Conservation (phyloP, 2,888 invertebrate genomes). For the Busseola fusca region DNA sequence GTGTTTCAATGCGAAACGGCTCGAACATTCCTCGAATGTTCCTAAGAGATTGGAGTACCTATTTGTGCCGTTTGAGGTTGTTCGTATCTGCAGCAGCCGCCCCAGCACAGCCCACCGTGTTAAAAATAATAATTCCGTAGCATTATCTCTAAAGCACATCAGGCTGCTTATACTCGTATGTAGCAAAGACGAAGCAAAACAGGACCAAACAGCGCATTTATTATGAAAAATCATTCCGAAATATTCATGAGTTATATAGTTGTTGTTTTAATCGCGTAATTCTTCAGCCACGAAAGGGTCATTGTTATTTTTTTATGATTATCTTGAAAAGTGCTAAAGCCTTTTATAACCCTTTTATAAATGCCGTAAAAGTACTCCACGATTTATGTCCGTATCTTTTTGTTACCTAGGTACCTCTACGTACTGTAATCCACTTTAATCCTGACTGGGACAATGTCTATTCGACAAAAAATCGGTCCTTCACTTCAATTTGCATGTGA, state of each 20-base stretch:
- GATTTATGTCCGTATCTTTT: slow-evolving; percentile 73
- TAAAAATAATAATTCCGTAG: too few relatives aligned
- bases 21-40: too few relatives aligned
- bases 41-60: too few relatives aligned
- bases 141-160: background rate
- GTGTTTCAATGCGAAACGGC: too few relatives aligned
- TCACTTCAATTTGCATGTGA: slow-evolving; percentile 78
- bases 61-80: too few relatives aligned
- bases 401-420: slow-evolving; percentile 68
- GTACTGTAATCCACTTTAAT: slow-evolving; percentile 71
- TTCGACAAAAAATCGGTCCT: slow-evolving; percentile 78
- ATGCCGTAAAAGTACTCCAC: slow-evolving; percentile 67
- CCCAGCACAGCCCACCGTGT: too few relatives aligned
- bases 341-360: slow-evolving; percentile 69
- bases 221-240: slow-evolving; percentile 39
- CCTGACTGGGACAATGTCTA: slow-evolving; percentile 70
- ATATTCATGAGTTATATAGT: slow-evolving; percentile 49
- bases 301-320: slow-evolving; percentile 69
- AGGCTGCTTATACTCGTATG: background rate
- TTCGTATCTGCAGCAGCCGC: too few relatives aligned
- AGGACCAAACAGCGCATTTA: slow-evolving; percentile 14
- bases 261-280: slow-evolving; percentile 59
- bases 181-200: background rate
- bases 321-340: slow-evolving; percentile 71
- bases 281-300: slow-evolving; percentile 58